Base-by-base conservation (phyloP, 2,888 invertebrate species). In the Synergus umbraculus region DNA sequence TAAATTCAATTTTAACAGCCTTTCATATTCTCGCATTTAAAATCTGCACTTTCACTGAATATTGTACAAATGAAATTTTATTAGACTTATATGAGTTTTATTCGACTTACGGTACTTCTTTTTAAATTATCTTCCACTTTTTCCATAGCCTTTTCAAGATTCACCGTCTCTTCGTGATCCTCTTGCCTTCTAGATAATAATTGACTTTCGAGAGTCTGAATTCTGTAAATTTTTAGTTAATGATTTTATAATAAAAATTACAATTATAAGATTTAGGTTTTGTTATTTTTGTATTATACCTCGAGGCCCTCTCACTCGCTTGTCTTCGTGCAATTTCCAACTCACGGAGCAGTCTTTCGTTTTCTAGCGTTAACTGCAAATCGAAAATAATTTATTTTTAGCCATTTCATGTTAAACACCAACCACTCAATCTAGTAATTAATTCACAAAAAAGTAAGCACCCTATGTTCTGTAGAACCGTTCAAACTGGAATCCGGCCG, bases 41-140 rank as follows among this genome's bases (percentile, higher is more conserved):
- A n/a, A 43, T 43, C 9, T 18, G 18, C 10, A 41, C 12, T 44
- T 43, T n/a, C 15, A n/a, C 12, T n/a, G 13, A 18, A 44, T 73
- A 44, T 29, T 54, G 3, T 18, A 67, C 4, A 0, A 54, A n/a
- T 8, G 0, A 8, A 13, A 9, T 54, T 29, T 46, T 37, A 0
- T 44, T 4, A 44, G 2, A 18, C 44, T 37, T 37, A 37, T 10
- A 5, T 5, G 9, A 64, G 64, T 3, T 18, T 58, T 13, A 67
- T 18, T 37, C 76, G 49, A 82, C 92, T 91, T 90, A 94, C 94
- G 87, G 93, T 94, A 87, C 93, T 95, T 86, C 92, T 93, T 90
- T 93, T 94, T 83, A 94, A 92, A 91, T 93, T 94, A 84, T 94
- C 94, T 85, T 95, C 95, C 0, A 94, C 93, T 88, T 94, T 93